Base-by-base conservation (phyloP, 2,888 invertebrate genomes). In the Diaprepes abbreviatus region DNA sequence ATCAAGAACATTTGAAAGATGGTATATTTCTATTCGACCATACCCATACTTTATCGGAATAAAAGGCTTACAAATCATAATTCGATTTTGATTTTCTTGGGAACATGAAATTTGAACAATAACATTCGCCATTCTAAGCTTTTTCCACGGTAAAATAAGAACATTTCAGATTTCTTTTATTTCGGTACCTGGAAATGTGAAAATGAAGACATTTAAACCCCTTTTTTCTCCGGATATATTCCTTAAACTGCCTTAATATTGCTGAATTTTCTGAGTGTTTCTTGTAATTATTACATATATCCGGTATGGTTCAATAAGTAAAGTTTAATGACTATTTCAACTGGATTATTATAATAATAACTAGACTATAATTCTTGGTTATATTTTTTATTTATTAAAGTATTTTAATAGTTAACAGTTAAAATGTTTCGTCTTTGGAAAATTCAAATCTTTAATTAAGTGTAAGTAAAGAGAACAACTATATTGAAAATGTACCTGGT, bases 41-140 rank as follows among this genome's bases (percentile, higher is more conserved):
- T 54, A 75, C 1, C 60, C 50, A n/a, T 31, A 33, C 17, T 31
- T 21, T 7, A 35, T 50, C 3, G 28, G 43, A n/a, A 36, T 5
- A 54, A 71, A 71, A 2, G 71, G 67, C 24, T 59, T 54, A 24
- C 50, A 67, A 19, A 66, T 40, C 19, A 54, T 28, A 31, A 57
- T 17, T 9, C 14, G 2, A 1, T 62, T 21, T 19, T 38, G 57
- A 12, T 33, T 12, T 10, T 38, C 17, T 31, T 28, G 7, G 0
- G 48, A 59, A 28, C 24, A 66, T 19, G 71, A 66, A 10, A 66
- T 40, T 3, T 55, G 48, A n/a, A 48, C 66, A 12, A 71, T 24
- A 9, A 52, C 43, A 50, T 71, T 71, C n/a, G 66, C 40, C 10
- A 71, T 21, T 1, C 21, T n/a, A 36, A 31, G 63, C 7, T 66